Conservation (phyloP, 2,113 vertebrate genomes). For the Albula glossodonta region DNA sequence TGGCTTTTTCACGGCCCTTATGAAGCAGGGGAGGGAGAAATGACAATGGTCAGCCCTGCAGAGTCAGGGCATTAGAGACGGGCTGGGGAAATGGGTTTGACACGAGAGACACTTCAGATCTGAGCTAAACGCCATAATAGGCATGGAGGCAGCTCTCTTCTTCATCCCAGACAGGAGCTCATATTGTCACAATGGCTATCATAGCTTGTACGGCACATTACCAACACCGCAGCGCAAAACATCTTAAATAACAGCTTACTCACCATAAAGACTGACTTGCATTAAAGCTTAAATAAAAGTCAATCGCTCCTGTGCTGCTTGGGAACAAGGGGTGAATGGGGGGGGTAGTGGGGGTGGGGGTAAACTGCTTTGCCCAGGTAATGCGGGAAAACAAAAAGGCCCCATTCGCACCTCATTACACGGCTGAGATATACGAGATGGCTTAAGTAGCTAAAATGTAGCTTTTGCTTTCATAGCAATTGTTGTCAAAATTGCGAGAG, state of each 20-base stretch:
- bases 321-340: not conserved
- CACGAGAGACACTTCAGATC: constrained; percentile 63
- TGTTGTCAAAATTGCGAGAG: constrained; percentile 16
- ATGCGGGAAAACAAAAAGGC: constrained; percentile 50
- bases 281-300: constrained; percentile 64
- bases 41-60: constrained; percentile 72
- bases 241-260: constrained; percentile 58
- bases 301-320: constrained; percentile 49
- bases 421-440: constrained; percentile 41
- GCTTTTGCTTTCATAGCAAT: constrained; percentile 8
- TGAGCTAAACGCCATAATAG: constrained; percentile 63
- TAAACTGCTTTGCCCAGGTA: constrained; percentile 55
- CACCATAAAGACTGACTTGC: constrained; percentile 58
- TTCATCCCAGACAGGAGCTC: constrained; percentile 66
- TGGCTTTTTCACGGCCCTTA: constrained; percentile 58
- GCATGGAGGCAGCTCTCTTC: constrained; percentile 62
- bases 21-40: constrained; percentile 60
- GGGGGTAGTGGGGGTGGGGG: constrained; percentile 36
- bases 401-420: constrained; percentile 55
- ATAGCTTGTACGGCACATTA: constrained; percentile 58
- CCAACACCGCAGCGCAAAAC: constrained; percentile 48
- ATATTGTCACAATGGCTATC: constrained; percentile 47
- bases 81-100: constrained; percentile 65
- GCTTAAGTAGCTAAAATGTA: constrained; percentile 14
- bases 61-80: constrained; percentile 64